phyloP scores from a whole-genome alignment of 2,888 invertebrate species.

The Apamea monoglypha region DNA sequence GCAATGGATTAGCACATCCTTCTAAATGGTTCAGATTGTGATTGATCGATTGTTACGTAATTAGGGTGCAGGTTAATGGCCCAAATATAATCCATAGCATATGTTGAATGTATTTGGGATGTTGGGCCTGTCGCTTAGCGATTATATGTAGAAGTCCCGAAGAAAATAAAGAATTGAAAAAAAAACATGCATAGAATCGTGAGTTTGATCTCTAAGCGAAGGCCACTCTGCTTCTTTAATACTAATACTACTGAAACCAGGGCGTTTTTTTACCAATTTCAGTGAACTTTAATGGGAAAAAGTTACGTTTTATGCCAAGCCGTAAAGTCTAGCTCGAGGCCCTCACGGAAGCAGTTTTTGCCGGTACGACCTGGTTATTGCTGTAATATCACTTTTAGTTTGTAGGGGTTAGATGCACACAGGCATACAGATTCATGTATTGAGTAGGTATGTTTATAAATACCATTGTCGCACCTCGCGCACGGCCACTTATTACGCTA shows the following conservation, averaged over 20 bases:
- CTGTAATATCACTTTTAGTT: conserved; percentile 57
- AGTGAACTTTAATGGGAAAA: conserved; percentile 36
- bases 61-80: background rate
- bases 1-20: background rate
- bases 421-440: too few species aligned
- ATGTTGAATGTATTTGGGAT: background rate
- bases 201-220: background rate
- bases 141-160: background rate
- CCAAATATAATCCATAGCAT: background rate
- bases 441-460: too few species aligned
- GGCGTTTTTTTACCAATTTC: conserved; percentile 7
- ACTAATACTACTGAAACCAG: background rate
- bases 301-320: conserved; percentile 35
- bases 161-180: background rate
- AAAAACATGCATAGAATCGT: background rate
- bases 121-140: background rate
- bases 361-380: conserved; percentile 50
- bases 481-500: too few species aligned
- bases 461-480: too few species aligned
- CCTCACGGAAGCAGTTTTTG: conserved; percentile 35
- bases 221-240: background rate
- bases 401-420: too few species aligned
- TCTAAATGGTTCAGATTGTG: background rate
- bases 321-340: conserved; percentile 28
- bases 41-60: background rate